Evolutionary conservation across 2,113 vertebrate genomes (phyloP).

Genomic region (Aptenodytes forsteri): DNA sequence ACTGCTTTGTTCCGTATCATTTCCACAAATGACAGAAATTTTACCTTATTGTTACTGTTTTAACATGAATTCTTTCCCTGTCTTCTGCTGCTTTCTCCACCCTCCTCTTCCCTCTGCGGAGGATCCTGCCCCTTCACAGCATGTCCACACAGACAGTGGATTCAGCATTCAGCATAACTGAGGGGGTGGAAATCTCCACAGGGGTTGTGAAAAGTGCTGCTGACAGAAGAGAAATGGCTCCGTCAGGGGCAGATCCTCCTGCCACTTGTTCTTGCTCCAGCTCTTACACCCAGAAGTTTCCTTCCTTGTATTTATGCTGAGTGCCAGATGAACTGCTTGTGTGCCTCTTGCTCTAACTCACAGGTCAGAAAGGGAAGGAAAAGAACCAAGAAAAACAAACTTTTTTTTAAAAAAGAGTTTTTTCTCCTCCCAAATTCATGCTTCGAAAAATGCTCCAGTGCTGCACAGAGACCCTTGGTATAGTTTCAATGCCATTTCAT

Average conservation of each 20-base stretch:
- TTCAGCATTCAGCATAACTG: neutral
- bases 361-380: neutral
- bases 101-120: neutral
- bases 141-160: neutral
- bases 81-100: neutral
- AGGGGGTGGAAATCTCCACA: constrained; percentile 8
- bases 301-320: neutral
- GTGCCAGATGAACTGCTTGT: neutral
- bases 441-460: neutral
- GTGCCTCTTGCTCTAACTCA: neutral
- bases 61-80: neutral
- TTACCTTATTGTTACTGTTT: neutral
- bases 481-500: neutral
- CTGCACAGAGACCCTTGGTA: neutral
- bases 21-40: neutral
- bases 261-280: neutral
- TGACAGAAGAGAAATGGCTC: constrained; percentile 8
- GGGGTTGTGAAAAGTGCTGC: neutral
- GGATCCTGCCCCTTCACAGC: neutral
- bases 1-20: neutral
- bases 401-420: neutral
- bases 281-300: neutral
- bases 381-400: neutral
- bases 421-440: neutral
- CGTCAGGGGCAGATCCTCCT: neutral